A percentile compares a stretch with the other conserved stretches of the same genome.
These are phyloP conservation scores for Chromis chromis DNA, from an alignment of 2,797 vertebrate species.

Conservation along the genomic window DNA sequence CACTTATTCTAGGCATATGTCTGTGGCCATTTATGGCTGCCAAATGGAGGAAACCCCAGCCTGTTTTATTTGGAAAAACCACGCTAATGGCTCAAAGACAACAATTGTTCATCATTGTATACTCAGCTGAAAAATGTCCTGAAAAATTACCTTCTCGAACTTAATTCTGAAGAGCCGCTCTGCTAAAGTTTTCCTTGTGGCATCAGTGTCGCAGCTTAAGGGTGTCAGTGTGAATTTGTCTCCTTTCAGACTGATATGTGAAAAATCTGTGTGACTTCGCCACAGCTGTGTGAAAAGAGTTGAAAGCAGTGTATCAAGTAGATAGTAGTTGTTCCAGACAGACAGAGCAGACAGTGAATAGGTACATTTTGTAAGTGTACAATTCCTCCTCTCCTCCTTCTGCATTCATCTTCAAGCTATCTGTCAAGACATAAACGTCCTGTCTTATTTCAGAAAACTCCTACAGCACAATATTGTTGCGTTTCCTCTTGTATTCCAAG, in stretches of 20 bases:
- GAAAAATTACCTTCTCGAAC: background rate
- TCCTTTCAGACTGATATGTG: conserved; percentile 11
- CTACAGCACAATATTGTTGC: conserved; percentile 4
- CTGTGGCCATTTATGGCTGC: conserved; percentile 11
- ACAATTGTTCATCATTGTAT: background rate
- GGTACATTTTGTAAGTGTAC: conserved; percentile 21
- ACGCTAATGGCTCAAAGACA: conserved; percentile 7
- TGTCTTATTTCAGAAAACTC: conserved; percentile 22
- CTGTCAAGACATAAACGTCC: conserved; percentile 19
- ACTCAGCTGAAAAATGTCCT: conserved; percentile 8
- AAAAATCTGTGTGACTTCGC: conserved; percentile 19
- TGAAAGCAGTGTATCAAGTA: conserved; percentile 4
- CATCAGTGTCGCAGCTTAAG: conserved; percentile 4
- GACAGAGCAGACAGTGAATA: conserved; percentile 12
- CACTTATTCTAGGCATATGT: conserved; percentile 31
- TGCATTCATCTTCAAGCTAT: conserved; percentile 21
- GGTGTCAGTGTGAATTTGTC: conserved; percentile 16
- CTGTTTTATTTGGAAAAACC: conserved; percentile 27
- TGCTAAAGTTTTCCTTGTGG: conserved; percentile 1
- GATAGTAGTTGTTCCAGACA: conserved; percentile 29
- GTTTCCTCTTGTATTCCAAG: conserved; percentile 27
- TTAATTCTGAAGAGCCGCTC: conserved; percentile 12
- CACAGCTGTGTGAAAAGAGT: conserved; percentile 18
- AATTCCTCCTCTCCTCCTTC: background rate
- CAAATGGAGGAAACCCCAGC: conserved; percentile 30